Evolutionary conservation across 2,888 invertebrate genomes (phyloP).

Genomic region (Fissipunctia ypsillon): DNA sequence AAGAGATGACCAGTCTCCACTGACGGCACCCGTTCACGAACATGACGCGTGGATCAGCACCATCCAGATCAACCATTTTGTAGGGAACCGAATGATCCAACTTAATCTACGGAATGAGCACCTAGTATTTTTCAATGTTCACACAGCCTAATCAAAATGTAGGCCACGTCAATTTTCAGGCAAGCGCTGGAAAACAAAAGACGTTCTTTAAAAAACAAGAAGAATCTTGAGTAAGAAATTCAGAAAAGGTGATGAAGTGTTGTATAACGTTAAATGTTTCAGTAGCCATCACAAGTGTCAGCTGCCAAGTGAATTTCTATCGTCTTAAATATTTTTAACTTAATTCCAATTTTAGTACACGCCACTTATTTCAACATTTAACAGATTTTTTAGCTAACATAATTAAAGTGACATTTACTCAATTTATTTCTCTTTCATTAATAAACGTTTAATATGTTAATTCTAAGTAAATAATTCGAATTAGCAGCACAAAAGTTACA

Average conservation of each 20-base stretch:
- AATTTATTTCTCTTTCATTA: neutral
- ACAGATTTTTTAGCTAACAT: neutral
- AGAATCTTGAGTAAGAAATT: constrained; percentile 4
- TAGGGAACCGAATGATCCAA: no score
- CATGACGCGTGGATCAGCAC: no score
- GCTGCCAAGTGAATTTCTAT: neutral
- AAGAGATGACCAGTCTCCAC: no score
- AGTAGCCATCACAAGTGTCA: neutral
- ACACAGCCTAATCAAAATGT: neutral
- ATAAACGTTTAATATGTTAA: neutral
- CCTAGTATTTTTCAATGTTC: neutral
- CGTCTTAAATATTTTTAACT: neutral
- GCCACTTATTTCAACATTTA: neutral
- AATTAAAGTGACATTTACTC: neutral
- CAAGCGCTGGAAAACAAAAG: neutral
- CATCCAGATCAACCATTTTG: no score
- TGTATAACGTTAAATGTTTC: constrained; percentile 5
- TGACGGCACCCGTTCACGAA: no score
- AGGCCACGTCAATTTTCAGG: neutral
- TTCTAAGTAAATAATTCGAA: neutral
- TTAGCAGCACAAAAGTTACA: neutral
- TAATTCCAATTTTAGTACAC: neutral
- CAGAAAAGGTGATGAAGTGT: neutral
- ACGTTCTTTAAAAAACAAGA: neutral
- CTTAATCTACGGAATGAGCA: no score